Evolutionary conservation across 2,888 invertebrate species (phyloP), one percentile per base, ranked within the genome.

Genomic region (Microplitis manilae): DNA sequence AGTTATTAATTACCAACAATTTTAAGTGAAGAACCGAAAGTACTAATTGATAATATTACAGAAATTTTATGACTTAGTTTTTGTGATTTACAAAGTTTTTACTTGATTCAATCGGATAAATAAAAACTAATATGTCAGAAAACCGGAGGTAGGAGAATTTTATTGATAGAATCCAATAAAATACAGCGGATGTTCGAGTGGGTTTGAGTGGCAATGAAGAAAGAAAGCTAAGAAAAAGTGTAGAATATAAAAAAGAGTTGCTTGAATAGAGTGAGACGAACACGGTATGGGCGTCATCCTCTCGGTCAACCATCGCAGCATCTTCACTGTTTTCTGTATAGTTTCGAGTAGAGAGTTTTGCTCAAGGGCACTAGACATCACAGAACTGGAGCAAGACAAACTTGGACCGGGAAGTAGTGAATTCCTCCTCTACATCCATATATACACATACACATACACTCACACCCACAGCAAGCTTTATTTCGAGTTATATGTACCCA

Each of bases 351-450:
- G 69, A 69, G 71, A 69, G 69, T 41, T 70, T 41, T 20, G 9
- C 50, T 84, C 80, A 83, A 84, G 81, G 84, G 81, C 82, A 82
- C 84, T 85, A 80, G 77, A 80, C 50, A 50, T 50, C 80, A 79
- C 81, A 81, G 81, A 85, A 86, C 82, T 85, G 82, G 85, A 85
- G 83, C 84, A 84, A 83, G 83, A 84, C 83, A 84, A 84, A 83
- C 82, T 83, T 77, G 69, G 71, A 77, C 79, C 68, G 76, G 72
- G 77, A 72, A 30, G 30, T 30, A 30, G 30, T 30, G 4, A 30
- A 30, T 30, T 30, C 30, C 30, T 30, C 4, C 30, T 30, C 30
- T 30, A 50, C 13, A 50, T 50, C 4, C 9, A 50, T 50, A 50
- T 50, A 13, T 8, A 30, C 30, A 30, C 13, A 50, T 50, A 2